These are phyloP conservation scores for Seira musarum DNA, from an alignment of 2,888 invertebrate species.

Conservation along the genomic window DNA sequence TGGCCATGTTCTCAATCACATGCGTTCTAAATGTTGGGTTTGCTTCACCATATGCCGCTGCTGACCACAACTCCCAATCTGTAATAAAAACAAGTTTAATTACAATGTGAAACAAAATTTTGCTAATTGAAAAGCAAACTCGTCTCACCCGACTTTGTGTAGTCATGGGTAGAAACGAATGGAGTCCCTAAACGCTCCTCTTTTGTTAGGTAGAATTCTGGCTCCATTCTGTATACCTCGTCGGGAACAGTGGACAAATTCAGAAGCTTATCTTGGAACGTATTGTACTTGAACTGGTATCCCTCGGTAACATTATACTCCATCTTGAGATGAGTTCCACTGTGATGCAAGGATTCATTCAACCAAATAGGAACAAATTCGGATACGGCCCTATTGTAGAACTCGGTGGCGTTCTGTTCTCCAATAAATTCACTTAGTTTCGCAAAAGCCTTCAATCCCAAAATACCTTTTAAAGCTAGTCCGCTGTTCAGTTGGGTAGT, in stretches of 20 bases:
- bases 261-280: slow-evolving; percentile 65
- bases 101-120: not conserved
- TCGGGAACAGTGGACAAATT: slow-evolving; percentile 57
- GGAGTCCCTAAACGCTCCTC: slow-evolving; percentile 65
- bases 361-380: slow-evolving; percentile 56
- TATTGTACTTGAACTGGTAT: slow-evolving; percentile 68
- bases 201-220: slow-evolving; percentile 61
- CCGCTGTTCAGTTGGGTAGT: slow-evolving; percentile 66
- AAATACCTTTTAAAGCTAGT: slow-evolving; percentile 66
- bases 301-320: slow-evolving; percentile 67
- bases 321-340: slow-evolving; percentile 63
- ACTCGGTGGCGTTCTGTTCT: slow-evolving; percentile 31
- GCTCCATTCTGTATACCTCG: slow-evolving; percentile 61
- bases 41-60: slow-evolving; percentile 63
- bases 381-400: slow-evolving; percentile 50
- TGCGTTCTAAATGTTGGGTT: slow-evolving; percentile 46
- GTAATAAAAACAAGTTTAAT: slow-evolving; percentile 18
- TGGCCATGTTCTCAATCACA: slow-evolving; percentile 45
- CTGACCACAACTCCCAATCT: slow-evolving; percentile 69
- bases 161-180: slow-evolving; percentile 64
- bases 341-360: slow-evolving; percentile 53
- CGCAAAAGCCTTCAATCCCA: slow-evolving; percentile 63
- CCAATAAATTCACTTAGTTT: slow-evolving; percentile 52
- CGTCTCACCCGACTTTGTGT: slow-evolving; percentile 65
- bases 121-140: not conserved